These are phyloP conservation scores for Apteryx owenii DNA, from an alignment of 2,113 vertebrate genomes.

Conservation along the genomic window DNA sequence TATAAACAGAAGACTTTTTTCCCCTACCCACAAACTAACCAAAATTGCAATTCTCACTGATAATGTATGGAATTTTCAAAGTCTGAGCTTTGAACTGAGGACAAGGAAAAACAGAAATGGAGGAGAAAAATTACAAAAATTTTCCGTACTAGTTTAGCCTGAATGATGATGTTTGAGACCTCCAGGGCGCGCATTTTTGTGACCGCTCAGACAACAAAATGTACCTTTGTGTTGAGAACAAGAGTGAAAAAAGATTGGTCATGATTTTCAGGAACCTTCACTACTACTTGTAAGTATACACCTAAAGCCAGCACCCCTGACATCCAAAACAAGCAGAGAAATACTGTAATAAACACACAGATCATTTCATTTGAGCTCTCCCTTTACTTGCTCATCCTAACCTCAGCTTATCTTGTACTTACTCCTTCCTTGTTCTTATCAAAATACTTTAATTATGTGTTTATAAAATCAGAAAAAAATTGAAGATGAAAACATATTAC, in stretches of 20 bases:
- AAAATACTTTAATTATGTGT: not conserved
- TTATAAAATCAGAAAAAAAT: not conserved
- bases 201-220: not conserved
- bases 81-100: not conserved
- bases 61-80: not conserved
- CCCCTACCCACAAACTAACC: not conserved
- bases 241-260: not conserved
- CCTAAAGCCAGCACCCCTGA: not conserved
- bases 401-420: not conserved
- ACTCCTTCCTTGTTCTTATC: not conserved
- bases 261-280: not conserved
- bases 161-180: not conserved
- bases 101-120: not conserved
- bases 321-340: not conserved
- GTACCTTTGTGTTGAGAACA: not conserved
- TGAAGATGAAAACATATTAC: not conserved
- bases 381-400: not conserved
- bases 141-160: not conserved
- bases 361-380: not conserved
- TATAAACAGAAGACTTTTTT: not conserved
- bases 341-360: not conserved
- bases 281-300: not conserved
- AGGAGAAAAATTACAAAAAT: not conserved
- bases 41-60: not conserved
- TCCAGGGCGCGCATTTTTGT: not conserved